Base-by-base conservation (phyloP, 1,140 invertebrate species). In the Diorhabda sublineata region DNA sequence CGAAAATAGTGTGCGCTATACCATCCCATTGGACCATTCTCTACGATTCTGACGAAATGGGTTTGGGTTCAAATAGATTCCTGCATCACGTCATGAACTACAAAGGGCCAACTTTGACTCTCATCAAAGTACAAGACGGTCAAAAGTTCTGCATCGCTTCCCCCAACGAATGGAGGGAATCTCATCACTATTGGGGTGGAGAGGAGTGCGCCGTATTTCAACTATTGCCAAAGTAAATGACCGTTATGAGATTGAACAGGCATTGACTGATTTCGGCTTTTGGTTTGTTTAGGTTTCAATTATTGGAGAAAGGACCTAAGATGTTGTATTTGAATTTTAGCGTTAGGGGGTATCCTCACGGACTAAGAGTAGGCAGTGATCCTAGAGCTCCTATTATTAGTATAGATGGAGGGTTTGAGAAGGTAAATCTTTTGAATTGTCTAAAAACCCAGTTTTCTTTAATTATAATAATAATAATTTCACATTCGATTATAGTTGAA, bases 51-150 rank as follows among this genome's bases (percentile, higher is more conserved):
- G 86, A 89, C 73, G 87, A 93, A 66, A 91, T 95, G 79, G 95
- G 94, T 3, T 81, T 93, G 5, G 94, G 93, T 42, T 87, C 90
- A 45, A 97, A 96, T 84, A 87, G 94, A 9, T 94, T 97, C 81
- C 82, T 91, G 75, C 91, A 95, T 77, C 94, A 96, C 81, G 91
- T 96, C 2, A 84, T 94, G 26, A 89, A 90, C 5, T 97, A 97
- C 82, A 83, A 90, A 61, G 93, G 94, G 3, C 91, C 94, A 0
- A 94, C 92, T 0, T 80, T 96, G 26, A 86, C 90, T n/a, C 85
- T 96, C 67, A 76, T 96, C 8, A 86, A 87, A 62, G 79, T 87
- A 5, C 87, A 89, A 68, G 85, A 87, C 61, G 87, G 85, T 68
- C 86, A 90, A 56, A 85, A 90, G 47, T 91, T 93, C 77, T 95